Conservation (phyloP, 2,113 vertebrate genomes). For the Alces alces region DNA sequence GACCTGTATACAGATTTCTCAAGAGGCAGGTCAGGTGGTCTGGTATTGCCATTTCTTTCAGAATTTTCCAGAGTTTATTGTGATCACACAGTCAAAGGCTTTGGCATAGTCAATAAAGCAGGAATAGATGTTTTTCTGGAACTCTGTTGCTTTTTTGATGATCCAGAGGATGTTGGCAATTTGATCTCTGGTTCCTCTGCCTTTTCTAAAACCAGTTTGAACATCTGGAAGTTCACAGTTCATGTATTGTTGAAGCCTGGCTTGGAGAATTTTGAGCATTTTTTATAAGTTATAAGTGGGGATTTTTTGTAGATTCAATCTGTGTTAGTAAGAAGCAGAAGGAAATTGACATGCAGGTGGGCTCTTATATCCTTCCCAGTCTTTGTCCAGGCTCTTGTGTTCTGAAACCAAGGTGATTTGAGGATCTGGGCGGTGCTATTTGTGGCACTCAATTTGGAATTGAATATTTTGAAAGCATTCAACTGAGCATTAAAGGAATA, state of each 20-base stretch:
- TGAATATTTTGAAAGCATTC: slow-evolving; percentile 10
- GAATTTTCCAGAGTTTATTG: neutral
- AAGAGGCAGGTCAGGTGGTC: neutral
- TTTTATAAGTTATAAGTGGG: neutral
- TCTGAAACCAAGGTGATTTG: neutral
- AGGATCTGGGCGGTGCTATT: neutral
- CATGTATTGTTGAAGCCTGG: neutral
- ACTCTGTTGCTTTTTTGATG: neutral
- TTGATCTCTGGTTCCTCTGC: neutral
- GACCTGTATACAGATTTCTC: neutral
- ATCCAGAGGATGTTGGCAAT: neutral
- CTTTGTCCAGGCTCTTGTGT: neutral
- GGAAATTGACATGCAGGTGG: neutral
- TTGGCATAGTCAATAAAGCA: neutral
- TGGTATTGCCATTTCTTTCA: neutral
- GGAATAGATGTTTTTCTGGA: neutral
- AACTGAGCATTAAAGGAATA: neutral
- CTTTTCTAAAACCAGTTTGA: neutral
- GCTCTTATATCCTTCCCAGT: neutral
- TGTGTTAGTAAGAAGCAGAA: neutral
- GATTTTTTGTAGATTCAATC: neutral
- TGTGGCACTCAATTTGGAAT: neutral
- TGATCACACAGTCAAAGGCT: neutral
- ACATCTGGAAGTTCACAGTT: neutral
- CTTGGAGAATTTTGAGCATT: neutral